Evolutionary conservation across 1,140 invertebrate genomes (phyloP).

Genomic region (Proales similis): DNA sequence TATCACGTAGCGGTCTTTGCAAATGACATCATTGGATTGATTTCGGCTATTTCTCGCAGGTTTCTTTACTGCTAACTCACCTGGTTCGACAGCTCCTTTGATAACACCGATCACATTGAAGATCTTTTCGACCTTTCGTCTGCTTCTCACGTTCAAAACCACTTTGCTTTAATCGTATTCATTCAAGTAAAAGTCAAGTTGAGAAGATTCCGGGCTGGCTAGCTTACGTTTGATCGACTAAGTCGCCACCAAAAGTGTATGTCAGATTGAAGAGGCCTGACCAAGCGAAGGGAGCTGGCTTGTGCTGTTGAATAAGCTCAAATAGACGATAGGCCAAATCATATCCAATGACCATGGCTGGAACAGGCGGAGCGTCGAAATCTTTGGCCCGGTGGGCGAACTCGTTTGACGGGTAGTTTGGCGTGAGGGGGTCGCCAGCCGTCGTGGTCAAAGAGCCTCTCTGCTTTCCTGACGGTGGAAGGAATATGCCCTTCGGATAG

Average conservation of each 20-base stretch:
- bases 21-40: not conserved
- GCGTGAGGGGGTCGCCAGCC: slow-evolving; percentile 55
- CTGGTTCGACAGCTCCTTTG: slow-evolving; percentile 54
- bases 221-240: slow-evolving; percentile 43
- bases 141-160: slow-evolving; percentile 42
- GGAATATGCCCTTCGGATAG: slow-evolving; percentile 54
- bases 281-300: slow-evolving; percentile 48
- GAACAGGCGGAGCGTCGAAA: slow-evolving; percentile 45
- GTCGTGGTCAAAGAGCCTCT: slow-evolving; percentile 47
- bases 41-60: too few species aligned
- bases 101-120: slow-evolving; percentile 56
- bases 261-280: slow-evolving; percentile 52
- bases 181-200: too few species aligned
- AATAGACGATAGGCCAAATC: slow-evolving; percentile 43
- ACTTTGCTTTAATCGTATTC: slow-evolving; percentile 39
- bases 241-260: slow-evolving; percentile 54
- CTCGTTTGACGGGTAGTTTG: slow-evolving; percentile 52
- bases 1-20: slow-evolving; percentile 57
- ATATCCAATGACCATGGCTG: slow-evolving; percentile 54
- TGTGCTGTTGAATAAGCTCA: slow-evolving; percentile 5
- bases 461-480: slow-evolving; percentile 54
- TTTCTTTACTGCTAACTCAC: slow-evolving; percentile 38
- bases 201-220: too few species aligned
- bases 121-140: slow-evolving; percentile 42
- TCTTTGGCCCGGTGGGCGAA: slow-evolving; percentile 38